These are phyloP conservation scores for Psilopogon haemacephalus DNA, from an alignment of 2,113 vertebrate genomes.

Conservation along the genomic window DNA sequence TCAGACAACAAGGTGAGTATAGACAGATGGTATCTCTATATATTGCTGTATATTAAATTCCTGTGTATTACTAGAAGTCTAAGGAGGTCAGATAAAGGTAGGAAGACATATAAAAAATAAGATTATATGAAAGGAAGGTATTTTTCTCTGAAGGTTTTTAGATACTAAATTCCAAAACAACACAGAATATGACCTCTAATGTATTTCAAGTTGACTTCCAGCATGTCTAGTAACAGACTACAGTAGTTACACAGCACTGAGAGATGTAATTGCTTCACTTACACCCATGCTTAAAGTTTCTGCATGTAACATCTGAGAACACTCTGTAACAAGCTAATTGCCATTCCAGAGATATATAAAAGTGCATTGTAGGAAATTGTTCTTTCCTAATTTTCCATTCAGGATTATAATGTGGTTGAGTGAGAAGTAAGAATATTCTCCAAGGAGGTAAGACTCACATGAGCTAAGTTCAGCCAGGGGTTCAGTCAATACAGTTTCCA, in stretches of 20 bases:
- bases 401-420: background rate
- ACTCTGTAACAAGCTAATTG: background rate
- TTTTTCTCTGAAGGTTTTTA: background rate
- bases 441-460: background rate
- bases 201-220: background rate
- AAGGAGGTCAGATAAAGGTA: background rate
- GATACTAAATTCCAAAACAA: background rate
- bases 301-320: background rate
- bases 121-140: background rate
- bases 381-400: background rate
- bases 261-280: background rate
- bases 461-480: background rate
- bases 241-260: background rate
- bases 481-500: background rate
- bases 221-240: background rate
- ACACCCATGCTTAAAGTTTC: background rate
- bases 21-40: background rate
- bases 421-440: background rate
- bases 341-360: background rate
- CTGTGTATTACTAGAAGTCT: background rate
- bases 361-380: background rate
- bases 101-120: background rate
- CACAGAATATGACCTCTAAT: background rate
- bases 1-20: background rate
- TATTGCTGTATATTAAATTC: background rate